These are phyloP conservation scores for Thunnus thynnus DNA, from an alignment of 2,113 vertebrate species.

Conservation along the genomic window DNA sequence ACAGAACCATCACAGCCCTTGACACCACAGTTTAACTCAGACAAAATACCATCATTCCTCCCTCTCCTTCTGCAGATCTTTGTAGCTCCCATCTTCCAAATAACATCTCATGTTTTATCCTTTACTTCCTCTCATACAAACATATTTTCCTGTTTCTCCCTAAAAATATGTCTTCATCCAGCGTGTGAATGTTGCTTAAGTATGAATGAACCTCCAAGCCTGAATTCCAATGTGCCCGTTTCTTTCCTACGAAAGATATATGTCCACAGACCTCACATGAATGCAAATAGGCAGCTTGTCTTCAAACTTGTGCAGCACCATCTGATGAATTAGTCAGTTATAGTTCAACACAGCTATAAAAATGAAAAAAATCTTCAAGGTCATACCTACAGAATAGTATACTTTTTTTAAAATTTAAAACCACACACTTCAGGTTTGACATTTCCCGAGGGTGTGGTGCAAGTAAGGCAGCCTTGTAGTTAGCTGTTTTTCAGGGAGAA, in stretches of 20 bases:
- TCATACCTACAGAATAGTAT: background rate
- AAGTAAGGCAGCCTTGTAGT: background rate
- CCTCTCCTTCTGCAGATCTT: conserved; percentile 5
- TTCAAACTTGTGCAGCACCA: background rate
- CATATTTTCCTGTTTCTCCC: conserved; percentile 2
- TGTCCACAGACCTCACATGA: background rate
- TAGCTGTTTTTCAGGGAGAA: background rate
- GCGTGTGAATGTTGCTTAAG: conserved; percentile 22
- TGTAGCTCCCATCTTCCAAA: background rate
- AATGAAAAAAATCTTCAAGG: background rate
- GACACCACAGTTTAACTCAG: conserved; percentile 56
- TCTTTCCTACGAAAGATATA: background rate
- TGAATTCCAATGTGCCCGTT: conserved; percentile 5
- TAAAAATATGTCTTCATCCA: conserved; percentile 4
- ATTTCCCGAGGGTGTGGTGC: background rate
- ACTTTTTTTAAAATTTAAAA: background rate
- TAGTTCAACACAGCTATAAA: background rate
- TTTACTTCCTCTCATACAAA: conserved; percentile 11
- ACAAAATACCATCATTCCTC: conserved; percentile 51
- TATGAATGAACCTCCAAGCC: conserved; percentile 38
- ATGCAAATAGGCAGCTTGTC: conserved; percentile 2
- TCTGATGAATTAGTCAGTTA: background rate
- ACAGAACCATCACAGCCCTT: conserved; percentile 56
- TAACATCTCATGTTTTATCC: conserved; percentile 15
- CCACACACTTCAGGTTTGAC: background rate